These are phyloP conservation scores for Meandrusa payeni DNA, from an alignment of 2,888 invertebrate genomes.

Conservation along the genomic window DNA sequence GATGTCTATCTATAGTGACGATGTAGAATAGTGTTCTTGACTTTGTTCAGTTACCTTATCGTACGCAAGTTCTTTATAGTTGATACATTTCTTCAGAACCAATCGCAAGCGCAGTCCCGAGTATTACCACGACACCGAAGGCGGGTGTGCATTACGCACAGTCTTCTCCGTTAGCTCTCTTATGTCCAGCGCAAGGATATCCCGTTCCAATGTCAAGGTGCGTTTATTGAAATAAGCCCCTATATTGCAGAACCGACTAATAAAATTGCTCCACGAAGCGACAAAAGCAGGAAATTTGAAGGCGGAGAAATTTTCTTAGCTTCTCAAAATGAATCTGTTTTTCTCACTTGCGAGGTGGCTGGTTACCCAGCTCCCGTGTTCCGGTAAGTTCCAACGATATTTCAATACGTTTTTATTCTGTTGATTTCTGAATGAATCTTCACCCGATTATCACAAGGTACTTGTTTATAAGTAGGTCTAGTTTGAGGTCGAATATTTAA, in stretches of 20 bases:
- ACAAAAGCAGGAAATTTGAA: conserved; percentile 62
- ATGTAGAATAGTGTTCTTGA: neutral
- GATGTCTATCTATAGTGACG: neutral
- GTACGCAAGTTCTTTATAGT: conserved; percentile 16
- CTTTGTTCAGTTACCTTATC: neutral
- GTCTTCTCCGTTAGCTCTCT: conserved; percentile 59
- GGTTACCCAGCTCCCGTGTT: conserved; percentile 77
- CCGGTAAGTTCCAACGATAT: conserved; percentile 51
- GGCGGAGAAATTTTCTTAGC: conserved; percentile 69
- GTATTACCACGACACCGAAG: conserved; percentile 76
- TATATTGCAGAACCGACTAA: conserved; percentile 84
- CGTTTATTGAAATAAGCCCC: conserved; percentile 45
- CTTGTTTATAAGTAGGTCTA: neutral
- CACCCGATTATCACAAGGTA: neutral
- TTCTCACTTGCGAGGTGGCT: conserved; percentile 77
- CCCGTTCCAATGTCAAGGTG: conserved; percentile 85
- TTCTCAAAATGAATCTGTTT: conserved; percentile 51
- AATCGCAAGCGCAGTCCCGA: conserved; percentile 69
- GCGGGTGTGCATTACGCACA: conserved; percentile 60
- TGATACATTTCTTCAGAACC: conserved; percentile 57
- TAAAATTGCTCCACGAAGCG: conserved; percentile 82
- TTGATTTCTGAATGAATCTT: neutral
- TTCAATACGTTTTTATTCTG: neutral
- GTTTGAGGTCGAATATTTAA: conserved; percentile 17
- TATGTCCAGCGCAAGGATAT: conserved; percentile 79